Percentiles rank a stretch among this genome's conserved stretches.
Conservation (phyloP, 2,113 vertebrate species). For the Myocastor coypus region DNA sequence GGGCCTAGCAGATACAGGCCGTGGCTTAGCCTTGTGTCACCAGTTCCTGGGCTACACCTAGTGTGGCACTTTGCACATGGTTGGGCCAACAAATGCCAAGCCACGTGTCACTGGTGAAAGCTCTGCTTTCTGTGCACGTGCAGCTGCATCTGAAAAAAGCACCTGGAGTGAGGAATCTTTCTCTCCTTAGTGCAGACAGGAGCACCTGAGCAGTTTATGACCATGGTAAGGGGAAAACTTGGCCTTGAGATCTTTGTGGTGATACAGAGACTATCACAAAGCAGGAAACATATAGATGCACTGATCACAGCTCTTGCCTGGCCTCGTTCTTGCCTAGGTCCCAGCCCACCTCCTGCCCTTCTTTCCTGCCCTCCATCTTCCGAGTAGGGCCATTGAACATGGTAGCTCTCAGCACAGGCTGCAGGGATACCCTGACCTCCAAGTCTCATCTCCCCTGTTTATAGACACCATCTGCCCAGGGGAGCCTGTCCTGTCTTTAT, state of each 20-base stretch:
- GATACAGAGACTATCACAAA: background rate
- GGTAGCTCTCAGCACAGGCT: background rate
- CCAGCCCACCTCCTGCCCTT: constrained; percentile 61
- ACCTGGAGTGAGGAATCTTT: background rate
- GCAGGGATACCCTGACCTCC: background rate
- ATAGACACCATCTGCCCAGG: background rate
- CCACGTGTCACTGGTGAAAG: background rate
- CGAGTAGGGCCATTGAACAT: background rate
- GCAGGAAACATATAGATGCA: background rate
- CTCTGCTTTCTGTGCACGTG: background rate
- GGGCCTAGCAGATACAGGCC: background rate
- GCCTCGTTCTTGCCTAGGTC: background rate
- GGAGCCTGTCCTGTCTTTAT: background rate
- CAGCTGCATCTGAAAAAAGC: background rate
- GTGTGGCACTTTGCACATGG: background rate
- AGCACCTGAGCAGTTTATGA: background rate
- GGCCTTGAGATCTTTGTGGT: background rate
- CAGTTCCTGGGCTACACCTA: background rate
- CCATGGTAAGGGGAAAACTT: constrained; percentile 4
- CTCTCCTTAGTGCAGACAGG: constrained; percentile 14
- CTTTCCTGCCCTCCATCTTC: constrained; percentile 6
- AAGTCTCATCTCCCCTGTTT: background rate
- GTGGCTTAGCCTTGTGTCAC: background rate
- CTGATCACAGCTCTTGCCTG: background rate
- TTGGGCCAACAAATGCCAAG: background rate